These are phyloP conservation scores for Drosophila asahinai DNA, from an alignment of 1,140 invertebrate species.

Conservation along the genomic window DNA sequence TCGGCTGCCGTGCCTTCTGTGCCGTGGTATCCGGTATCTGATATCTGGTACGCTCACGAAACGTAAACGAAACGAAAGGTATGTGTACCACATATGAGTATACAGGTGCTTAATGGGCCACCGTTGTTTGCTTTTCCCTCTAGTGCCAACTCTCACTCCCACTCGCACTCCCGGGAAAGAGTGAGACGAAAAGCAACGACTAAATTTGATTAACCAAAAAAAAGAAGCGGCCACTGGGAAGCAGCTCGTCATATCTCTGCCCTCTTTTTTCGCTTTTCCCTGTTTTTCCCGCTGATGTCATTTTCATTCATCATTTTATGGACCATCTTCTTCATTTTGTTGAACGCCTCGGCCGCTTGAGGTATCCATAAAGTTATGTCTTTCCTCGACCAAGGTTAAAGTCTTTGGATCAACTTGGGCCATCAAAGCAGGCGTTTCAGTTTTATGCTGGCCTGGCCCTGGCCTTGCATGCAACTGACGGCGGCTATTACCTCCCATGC, in stretches of 20 bases:
- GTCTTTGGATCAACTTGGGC: slow-evolving; percentile 37
- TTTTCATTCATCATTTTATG: slow-evolving; percentile 77
- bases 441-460: slow-evolving; percentile 17
- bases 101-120: slow-evolving; percentile 59
- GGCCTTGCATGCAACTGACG: slow-evolving; percentile 29
- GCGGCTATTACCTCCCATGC: background rate
- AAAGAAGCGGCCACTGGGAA: slow-evolving; percentile 30
- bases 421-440: slow-evolving; percentile 41
- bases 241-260: slow-evolving; percentile 28
- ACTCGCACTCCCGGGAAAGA: slow-evolving; percentile 7
- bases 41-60: slow-evolving; percentile 51
- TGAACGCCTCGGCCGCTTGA: slow-evolving; percentile 38
- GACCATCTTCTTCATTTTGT: slow-evolving; percentile 36
- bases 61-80: slow-evolving; percentile 24
- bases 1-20: slow-evolving; percentile 30
- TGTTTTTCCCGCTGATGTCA: slow-evolving; percentile 41
- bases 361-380: slow-evolving; percentile 52
- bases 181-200: slow-evolving; percentile 24
- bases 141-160: background rate
- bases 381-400: slow-evolving; percentile 8
- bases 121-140: slow-evolving; percentile 17
- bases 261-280: slow-evolving; percentile 17
- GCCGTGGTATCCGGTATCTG: slow-evolving; percentile 23
- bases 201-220: slow-evolving; percentile 82
- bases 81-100: slow-evolving; percentile 24